Conservation (phyloP, 2,888 invertebrate genomes). For the Leptodirus hochenwartii region DNA sequence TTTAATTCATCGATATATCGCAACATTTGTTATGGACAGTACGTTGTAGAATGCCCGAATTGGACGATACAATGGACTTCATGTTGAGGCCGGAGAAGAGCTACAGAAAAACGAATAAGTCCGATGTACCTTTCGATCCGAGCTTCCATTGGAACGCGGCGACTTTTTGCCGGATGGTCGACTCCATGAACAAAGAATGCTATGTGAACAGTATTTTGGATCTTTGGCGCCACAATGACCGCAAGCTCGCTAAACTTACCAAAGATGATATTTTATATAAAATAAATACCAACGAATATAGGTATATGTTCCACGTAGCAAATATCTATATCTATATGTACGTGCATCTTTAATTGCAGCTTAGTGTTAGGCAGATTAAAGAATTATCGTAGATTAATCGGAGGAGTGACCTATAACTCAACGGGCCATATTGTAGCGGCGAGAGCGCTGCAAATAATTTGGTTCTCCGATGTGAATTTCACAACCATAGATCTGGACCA, state of each 20-base stretch:
- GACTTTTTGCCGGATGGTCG: slow-evolving; percentile 44
- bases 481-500: slow-evolving; percentile 43
- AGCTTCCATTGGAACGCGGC: slow-evolving; percentile 35
- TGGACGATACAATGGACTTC: slow-evolving; percentile 11
- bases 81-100: slow-evolving; percentile 9
- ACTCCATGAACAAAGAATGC: slow-evolving; percentile 41
- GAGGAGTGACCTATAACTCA: slow-evolving; percentile 37
- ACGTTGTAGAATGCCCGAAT: slow-evolving; percentile 13
- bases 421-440: slow-evolving; percentile 44
- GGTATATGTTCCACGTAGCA: slow-evolving; percentile 17
- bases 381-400: slow-evolving; percentile 42
- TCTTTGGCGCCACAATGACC: slow-evolving; percentile 44
- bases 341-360: slow-evolving; percentile 24
- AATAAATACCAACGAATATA: slow-evolving; percentile 35
- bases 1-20: not conserved
- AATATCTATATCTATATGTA: not conserved
- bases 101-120: slow-evolving; percentile 7
- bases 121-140: slow-evolving; percentile 28
- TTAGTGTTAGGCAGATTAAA: slow-evolving; percentile 45
- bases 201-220: slow-evolving; percentile 46
- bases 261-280: slow-evolving; percentile 40
- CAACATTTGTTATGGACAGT: slow-evolving; percentile 1
- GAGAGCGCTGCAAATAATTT: slow-evolving; percentile 39
- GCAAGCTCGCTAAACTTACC: slow-evolving; percentile 33
- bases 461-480: slow-evolving; percentile 50